Conservation (phyloP, 2,888 invertebrate genomes). For the Hecatera dysodea region DNA sequence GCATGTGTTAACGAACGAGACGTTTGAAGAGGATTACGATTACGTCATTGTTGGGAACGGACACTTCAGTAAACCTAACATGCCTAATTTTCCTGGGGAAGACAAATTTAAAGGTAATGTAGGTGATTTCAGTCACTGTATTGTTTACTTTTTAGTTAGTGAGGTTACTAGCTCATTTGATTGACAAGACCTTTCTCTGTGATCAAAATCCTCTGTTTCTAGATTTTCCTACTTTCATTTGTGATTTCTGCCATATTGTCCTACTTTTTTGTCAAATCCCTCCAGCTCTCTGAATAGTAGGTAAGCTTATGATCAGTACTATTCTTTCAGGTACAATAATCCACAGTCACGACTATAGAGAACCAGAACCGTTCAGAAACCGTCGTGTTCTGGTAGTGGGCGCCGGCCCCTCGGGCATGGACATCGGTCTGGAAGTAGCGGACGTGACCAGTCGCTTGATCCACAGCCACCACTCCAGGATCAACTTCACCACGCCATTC, state of each 20-base stretch:
- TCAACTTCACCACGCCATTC: conserved; percentile 81
- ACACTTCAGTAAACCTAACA: conserved; percentile 85
- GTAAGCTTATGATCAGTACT: not conserved
- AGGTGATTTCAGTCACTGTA: not conserved
- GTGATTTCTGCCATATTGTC: not conserved
- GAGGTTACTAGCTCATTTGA: not conserved
- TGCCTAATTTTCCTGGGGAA: conserved; percentile 80
- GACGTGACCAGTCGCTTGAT: conserved; percentile 83
- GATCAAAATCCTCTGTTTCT: not conserved
- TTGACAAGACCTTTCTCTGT: not conserved
- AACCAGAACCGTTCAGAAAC: conserved; percentile 90
- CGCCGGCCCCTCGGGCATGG: conserved; percentile 94
- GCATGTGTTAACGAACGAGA: conserved; percentile 76
- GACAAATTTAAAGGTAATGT: conserved; percentile 79
- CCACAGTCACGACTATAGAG: conserved; percentile 94
- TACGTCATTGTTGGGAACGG: conserved; percentile 93
- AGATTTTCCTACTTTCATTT: not conserved
- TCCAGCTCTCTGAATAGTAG: not conserved
- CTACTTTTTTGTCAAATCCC: not conserved
- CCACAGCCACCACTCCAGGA: conserved; percentile 88
- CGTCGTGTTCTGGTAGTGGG: conserved; percentile 93
- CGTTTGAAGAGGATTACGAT: conserved; percentile 90
- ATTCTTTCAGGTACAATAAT: conserved; percentile 88
- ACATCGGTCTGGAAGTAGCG: conserved; percentile 92
- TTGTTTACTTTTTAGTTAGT: not conserved